Percentiles rank a stretch among this genome's conserved stretches.
These are phyloP conservation scores for Lymantria dispar DNA, from an alignment of 2,888 invertebrate genomes.

Conservation along the genomic window DNA sequence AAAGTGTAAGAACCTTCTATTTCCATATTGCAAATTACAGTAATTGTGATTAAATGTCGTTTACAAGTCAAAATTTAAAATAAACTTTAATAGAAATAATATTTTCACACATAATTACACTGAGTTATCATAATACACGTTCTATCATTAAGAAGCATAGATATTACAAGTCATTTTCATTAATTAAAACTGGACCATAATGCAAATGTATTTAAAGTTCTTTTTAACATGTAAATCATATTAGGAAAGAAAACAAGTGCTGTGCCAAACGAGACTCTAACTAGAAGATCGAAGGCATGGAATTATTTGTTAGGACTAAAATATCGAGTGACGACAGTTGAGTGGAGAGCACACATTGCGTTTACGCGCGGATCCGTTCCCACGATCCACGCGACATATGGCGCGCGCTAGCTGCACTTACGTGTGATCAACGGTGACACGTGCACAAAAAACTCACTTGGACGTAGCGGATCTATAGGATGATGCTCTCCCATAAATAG, in stretches of 20 bases:
- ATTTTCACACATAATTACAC: slow-evolving; percentile 55
- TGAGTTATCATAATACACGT: slow-evolving; percentile 63
- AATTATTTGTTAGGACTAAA: slow-evolving; percentile 20
- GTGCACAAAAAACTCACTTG: slow-evolving; percentile 72
- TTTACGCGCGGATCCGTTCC: slow-evolving; percentile 68
- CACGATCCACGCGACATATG: slow-evolving; percentile 80
- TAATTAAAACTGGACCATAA: slow-evolving; percentile 22
- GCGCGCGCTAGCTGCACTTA: slow-evolving; percentile 71
- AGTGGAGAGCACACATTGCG: slow-evolving; percentile 71
- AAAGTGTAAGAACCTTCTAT: too few species aligned
- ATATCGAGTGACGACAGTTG: slow-evolving; percentile 56
- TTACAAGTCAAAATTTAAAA: too few species aligned
- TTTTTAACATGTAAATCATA: slow-evolving; percentile 6
- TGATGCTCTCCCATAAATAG: slow-evolving; percentile 50
- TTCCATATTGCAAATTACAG: too few species aligned
- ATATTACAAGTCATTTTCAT: slow-evolving; percentile 44
- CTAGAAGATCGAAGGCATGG: slow-evolving; percentile 31
- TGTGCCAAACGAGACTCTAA: slow-evolving; percentile 45
- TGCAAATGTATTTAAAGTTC: background rate
- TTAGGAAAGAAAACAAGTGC: slow-evolving; percentile 9
- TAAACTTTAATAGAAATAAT: slow-evolving; percentile 22
- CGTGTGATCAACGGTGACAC: slow-evolving; percentile 73
- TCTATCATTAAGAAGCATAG: slow-evolving; percentile 66
- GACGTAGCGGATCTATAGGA: slow-evolving; percentile 75
- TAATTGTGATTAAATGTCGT: too few species aligned